Conservation (phyloP, 2,888 invertebrate species). For the Melipona beecheii region DNA sequence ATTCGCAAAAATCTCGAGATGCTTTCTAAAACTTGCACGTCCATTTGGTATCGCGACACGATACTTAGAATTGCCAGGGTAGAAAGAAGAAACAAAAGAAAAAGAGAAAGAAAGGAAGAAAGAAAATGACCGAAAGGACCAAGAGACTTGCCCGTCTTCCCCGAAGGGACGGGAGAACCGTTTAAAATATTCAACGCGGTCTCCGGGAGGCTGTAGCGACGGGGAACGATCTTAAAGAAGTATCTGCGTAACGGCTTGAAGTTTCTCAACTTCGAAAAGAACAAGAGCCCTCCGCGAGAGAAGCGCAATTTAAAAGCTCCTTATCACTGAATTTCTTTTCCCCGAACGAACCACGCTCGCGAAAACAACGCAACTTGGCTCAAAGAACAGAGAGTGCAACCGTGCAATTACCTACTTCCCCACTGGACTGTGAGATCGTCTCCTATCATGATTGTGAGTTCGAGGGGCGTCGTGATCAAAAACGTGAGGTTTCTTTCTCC, state of each 20-base stretch:
- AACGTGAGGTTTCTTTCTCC: no score
- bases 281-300: slow-evolving; percentile 22
- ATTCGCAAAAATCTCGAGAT: no score
- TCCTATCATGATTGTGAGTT: no score
- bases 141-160: not conserved
- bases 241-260: slow-evolving; percentile 32
- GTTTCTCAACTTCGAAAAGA: slow-evolving; percentile 30
- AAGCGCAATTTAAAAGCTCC: slow-evolving; percentile 38
- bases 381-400: slow-evolving; percentile 28
- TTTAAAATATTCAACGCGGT: slow-evolving; percentile 47
- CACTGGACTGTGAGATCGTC: slow-evolving; percentile 31
- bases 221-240: slow-evolving; percentile 35
- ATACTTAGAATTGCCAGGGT: not conserved
- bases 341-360: slow-evolving; percentile 26
- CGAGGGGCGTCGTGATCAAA: no score
- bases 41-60: no score
- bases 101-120: not conserved
- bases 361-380: slow-evolving; percentile 30
- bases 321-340: slow-evolving; percentile 33
- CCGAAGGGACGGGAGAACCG: slow-evolving; percentile 16
- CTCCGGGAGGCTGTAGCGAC: slow-evolving; percentile 27
- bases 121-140: slow-evolving; percentile 18
- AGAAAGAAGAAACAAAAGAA: not conserved
- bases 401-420: slow-evolving; percentile 33
- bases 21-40: no score